Evolutionary conservation across 2,113 vertebrate species (phyloP).

Genomic region (Neogobius melanostomus): DNA sequence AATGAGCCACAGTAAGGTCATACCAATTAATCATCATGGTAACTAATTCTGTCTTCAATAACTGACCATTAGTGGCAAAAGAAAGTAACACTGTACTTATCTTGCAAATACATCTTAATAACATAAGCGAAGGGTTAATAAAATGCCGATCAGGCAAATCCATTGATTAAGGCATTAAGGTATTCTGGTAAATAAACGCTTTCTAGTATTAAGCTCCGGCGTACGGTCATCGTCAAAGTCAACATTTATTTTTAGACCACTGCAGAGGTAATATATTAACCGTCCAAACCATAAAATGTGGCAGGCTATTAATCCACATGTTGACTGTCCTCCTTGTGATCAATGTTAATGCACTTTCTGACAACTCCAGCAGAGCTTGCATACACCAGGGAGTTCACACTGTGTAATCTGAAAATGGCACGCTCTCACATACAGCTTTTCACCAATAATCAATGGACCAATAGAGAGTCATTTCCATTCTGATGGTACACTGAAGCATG

Average conservation of each 20-base stretch:
- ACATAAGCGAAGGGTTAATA: too few species aligned
- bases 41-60: too few species aligned
- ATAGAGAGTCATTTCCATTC: background rate
- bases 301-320: slow-evolving; percentile 4
- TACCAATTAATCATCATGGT: too few species aligned
- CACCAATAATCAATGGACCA: slow-evolving; percentile 13
- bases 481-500: background rate
- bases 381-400: slow-evolving; percentile 12
- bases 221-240: background rate
- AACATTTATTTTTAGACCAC: slow-evolving; percentile 1
- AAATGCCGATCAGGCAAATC: too few species aligned
- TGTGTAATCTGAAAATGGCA: slow-evolving; percentile 22
- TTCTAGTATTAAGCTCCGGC: background rate
- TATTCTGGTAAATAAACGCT: too few species aligned
- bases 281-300: background rate
- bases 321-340: slow-evolving; percentile 23
- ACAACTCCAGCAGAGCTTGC: slow-evolving; percentile 19
- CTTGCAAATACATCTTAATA: too few species aligned
- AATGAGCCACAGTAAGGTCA: too few species aligned
- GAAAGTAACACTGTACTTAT: too few species aligned
- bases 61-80: too few species aligned
- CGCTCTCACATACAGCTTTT: slow-evolving; percentile 28
- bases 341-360: slow-evolving; percentile 52
- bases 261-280: background rate
- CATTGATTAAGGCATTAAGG: too few species aligned